These are phyloP conservation scores for Tauraco erythrolophus DNA, from an alignment of 2,113 vertebrate species.

Conservation along the genomic window DNA sequence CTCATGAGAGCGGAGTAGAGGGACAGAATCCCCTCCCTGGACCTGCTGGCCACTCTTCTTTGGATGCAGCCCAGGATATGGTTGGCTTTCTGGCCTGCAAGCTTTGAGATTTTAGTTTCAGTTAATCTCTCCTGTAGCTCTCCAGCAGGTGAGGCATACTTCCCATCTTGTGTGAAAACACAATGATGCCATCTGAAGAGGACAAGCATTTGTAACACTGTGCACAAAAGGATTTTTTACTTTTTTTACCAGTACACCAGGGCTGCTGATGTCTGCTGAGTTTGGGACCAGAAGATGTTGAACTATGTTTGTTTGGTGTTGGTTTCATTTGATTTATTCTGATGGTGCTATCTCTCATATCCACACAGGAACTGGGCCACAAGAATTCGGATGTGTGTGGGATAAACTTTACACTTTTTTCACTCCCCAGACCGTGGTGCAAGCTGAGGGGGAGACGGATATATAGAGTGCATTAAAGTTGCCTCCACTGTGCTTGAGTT, in stretches of 20 bases:
- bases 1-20: too few species aligned
- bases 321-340: not conserved
- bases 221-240: not conserved
- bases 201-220: not conserved
- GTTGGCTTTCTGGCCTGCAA: too few species aligned
- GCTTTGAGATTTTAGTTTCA: not conserved
- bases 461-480: not conserved
- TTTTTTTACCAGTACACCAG: not conserved
- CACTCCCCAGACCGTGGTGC: not conserved
- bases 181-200: not conserved
- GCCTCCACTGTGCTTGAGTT: not conserved
- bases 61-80: too few species aligned
- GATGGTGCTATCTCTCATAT: not conserved
- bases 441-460: not conserved
- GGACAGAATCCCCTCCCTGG: too few species aligned
- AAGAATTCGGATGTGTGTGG: not conserved
- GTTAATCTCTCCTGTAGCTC: not conserved
- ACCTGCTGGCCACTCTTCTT: too few species aligned
- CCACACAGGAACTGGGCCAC: not conserved
- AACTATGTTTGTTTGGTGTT: not conserved
- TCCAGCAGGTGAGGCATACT: not conserved
- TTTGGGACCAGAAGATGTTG: not conserved
- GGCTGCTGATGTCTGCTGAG: not conserved
- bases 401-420: not conserved
- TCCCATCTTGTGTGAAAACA: not conserved